Base-by-base conservation (phyloP, 2,797 vertebrate species). In the Etheostoma nigrum region DNA sequence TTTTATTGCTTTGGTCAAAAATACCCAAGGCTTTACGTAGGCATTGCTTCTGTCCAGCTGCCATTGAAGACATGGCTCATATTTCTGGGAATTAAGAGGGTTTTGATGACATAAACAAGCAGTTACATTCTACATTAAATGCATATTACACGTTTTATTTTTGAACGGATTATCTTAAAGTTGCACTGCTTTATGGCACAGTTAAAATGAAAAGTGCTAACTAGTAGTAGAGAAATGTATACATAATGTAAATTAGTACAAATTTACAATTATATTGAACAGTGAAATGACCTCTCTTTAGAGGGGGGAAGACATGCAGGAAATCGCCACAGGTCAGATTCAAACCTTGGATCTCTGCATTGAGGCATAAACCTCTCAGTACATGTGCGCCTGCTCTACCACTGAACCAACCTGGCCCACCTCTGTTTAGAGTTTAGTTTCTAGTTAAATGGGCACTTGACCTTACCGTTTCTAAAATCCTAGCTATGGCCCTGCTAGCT, bases 1-100 rank as follows among this genome's bases (percentile, higher is more conserved):
- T 6, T 49, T 66, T 49, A 30, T 81, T 66, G 7, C n/a, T 71
- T 65, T 47, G 30, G 21, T 30, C 7, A 52, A 49, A 51, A 4
- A 40, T 60, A 4, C n/a, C 13, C 5, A 15, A 48, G 15, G 23
- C 44, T 44, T 61, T 11, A 40, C 48, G 16, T 30, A 42, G 5
- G 3, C 19, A 1, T 7, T n/a, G 6, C 15, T 51, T 25, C 21
- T 19, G 27, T 60, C 10, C 4, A 42, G 21, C 8, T 40, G 1
- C 14, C 4, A 45, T 0, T 59, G 48, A 71, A 65, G 14, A 47
- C 18, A 21, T 1, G 1, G 16, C 47, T 65, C n/a, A 40, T 62
- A 62, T 7, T 49, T 52, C 4, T 7, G 14, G 13, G 18, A 13
- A 49, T 14, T 1, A 18, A 1, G 10, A 5, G 27, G n/a, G 12